Conservation (phyloP, 2,113 vertebrate genomes). For the Catharus fuscescens region DNA sequence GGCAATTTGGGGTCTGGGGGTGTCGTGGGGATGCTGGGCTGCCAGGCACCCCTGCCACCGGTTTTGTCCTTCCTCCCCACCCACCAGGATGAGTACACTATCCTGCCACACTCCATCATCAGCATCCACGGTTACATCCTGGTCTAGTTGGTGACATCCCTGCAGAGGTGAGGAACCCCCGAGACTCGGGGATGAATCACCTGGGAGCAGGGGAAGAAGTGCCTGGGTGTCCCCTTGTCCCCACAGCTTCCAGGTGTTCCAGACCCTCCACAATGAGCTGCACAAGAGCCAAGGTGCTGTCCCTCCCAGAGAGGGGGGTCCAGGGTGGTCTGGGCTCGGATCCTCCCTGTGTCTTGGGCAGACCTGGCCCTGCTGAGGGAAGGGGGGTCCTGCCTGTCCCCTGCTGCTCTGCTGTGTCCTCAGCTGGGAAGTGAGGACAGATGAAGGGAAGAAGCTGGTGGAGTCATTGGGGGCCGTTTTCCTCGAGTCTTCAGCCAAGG, state of each 20-base stretch:
- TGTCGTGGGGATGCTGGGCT: neutral
- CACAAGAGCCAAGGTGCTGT: slow-evolving; percentile 79
- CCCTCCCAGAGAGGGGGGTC: accelerated
- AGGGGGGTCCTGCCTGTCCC: neutral
- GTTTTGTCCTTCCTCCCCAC: neutral
- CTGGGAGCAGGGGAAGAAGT: no score
- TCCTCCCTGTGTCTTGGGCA: slow-evolving; percentile 63
- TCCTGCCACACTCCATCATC: slow-evolving; percentile 85
- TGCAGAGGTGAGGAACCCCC: slow-evolving; percentile 75
- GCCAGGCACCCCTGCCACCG: accelerated
- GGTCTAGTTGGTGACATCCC: slow-evolving; percentile 85
- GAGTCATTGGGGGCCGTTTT: slow-evolving; percentile 85
- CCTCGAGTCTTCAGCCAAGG: slow-evolving; percentile 85
- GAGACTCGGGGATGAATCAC: neutral
- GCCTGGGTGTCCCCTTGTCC: neutral
- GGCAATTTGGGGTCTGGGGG: neutral
- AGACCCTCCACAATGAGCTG: slow-evolving; percentile 83
- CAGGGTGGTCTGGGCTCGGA: accelerated
- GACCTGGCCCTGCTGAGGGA: slow-evolving; percentile 87
- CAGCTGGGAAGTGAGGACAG: slow-evolving; percentile 72
- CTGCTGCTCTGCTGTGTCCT: neutral
- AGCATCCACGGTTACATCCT: slow-evolving; percentile 86
- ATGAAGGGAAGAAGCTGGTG: slow-evolving; percentile 86
- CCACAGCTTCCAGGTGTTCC: slow-evolving; percentile 86
- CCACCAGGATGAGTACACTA: slow-evolving; percentile 84